Evolutionary conservation across 2,113 vertebrate species (phyloP), one percentile per base, ranked within the genome.

Genomic region (Ochotona curzoniae): DNA sequence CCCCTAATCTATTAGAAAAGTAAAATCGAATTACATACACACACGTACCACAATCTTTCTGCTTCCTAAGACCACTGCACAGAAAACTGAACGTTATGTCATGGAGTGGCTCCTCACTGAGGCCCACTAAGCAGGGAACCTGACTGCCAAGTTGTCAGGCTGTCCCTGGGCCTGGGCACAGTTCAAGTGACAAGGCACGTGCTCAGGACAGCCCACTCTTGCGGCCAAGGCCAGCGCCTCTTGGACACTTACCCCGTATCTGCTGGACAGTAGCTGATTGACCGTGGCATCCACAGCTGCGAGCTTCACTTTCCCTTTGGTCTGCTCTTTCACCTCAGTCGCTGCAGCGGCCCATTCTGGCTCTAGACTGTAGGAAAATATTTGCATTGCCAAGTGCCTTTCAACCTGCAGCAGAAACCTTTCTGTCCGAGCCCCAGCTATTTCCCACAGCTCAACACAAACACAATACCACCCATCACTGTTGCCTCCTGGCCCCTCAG

Each of bases 281-380:
- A 98, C 98, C 0, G 99, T 99, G 38, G 99, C 99, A 44, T 99
- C 99, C 91, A 99, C 98, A 1, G 99, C 99, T 26, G 98, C 99
- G 13, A 99, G 98, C 57, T 98, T 99, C 69, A 99, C 99, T 97
- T 98, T 99, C 54, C 99, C 99, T 93, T 99, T 99, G 1, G 99
- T 99, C 92, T 99, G 99, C 60, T 99, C 99, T 89, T 99, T 99
- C 32, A 99, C 98, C 75, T 99, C 98, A 1, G 98, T 87, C 71
- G 99, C 99, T 13, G 99, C 99, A 32, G 99, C 98, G 11, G 99
- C 98, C 99, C 99, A 99, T 96, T 99, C 99, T 5, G 99, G 99
- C 97, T 99, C 99, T 87, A 99, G 96, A 93, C 99, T 99, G 60
- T 9, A 4, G 32, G 23, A 90, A 87, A 30, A 85, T 0, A 47